A percentile compares a stretch with the other conserved stretches of the same genome.
phyloP scores from a whole-genome alignment of 1,140 invertebrate species.

The Ditylenchus dipsaci region DNA sequence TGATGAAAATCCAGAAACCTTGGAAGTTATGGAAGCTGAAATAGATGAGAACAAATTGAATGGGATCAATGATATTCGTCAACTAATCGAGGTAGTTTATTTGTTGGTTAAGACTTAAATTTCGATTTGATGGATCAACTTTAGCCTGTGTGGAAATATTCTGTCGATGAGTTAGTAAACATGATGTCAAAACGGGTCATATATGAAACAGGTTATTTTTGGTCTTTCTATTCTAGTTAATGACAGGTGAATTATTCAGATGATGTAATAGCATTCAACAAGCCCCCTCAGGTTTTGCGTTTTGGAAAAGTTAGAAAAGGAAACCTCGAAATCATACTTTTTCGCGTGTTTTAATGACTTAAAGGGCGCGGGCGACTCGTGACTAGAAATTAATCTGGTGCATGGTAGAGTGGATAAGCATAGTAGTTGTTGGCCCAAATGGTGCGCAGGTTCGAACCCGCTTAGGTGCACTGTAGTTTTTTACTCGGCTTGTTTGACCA shows the following conservation, averaged over 20 bases:
- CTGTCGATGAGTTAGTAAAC: conserved; percentile 6
- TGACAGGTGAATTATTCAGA: neutral
- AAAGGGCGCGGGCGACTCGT: too few species aligned
- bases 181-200: conserved; percentile 17
- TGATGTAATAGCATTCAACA: conserved; percentile 19
- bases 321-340: too few species aligned
- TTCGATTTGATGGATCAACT: neutral
- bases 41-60: neutral
- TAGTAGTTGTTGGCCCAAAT: too few species aligned
- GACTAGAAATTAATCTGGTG: too few species aligned
- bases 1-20: too few species aligned
- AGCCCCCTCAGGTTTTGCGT: neutral
- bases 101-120: neutral
- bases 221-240: neutral
- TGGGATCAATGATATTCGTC: neutral
- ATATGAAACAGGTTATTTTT: conserved; percentile 16
- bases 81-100: neutral
- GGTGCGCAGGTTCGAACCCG: too few species aligned
- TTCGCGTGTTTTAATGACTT: too few species aligned
- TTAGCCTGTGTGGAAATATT: conserved; percentile 23
- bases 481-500: too few species aligned
- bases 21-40: too few species aligned
- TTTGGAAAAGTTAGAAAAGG: too few species aligned
- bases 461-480: too few species aligned
- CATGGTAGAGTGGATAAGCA: too few species aligned